phyloP scores from a whole-genome alignment of 2,113 vertebrate genomes.

The Neopipo cinnamomea region DNA sequence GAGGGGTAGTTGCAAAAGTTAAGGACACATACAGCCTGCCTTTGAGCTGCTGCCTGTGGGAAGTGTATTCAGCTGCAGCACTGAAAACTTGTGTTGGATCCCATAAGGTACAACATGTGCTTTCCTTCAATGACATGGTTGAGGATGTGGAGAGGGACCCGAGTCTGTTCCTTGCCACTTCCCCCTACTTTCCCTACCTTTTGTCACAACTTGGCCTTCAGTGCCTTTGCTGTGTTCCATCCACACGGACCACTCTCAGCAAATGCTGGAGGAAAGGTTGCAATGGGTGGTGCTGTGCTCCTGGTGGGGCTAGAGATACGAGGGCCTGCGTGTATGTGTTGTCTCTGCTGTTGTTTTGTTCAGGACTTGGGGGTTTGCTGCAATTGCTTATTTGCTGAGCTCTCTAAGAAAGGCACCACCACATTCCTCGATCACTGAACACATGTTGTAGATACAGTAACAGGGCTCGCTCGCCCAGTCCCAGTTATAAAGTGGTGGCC shows the following conservation, averaged over 20 bases:
- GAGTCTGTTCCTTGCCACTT: neutral
- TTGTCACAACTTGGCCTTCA: neutral
- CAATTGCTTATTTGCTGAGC: neutral
- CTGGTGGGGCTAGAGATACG: neutral
- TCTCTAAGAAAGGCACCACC: neutral
- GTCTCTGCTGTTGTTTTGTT: neutral
- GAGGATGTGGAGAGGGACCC: neutral
- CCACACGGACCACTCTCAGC: fast-evolving
- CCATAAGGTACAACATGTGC: neutral
- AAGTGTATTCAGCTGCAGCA: neutral
- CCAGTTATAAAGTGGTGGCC: neutral
- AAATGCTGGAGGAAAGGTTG: neutral
- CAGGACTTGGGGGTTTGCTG: neutral
- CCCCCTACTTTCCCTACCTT: neutral
- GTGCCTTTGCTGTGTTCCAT: neutral
- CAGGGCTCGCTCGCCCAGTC: fast-evolving
- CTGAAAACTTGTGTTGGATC: neutral
- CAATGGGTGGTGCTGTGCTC: neutral
- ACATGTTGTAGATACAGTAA: neutral
- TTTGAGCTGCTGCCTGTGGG: neutral
- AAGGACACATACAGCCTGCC: neutral
- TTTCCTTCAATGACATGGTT: neutral
- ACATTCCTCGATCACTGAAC: fast-evolving
- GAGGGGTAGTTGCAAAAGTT: neutral
- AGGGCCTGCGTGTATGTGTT: neutral